Evolutionary conservation across 1,140 invertebrate species (phyloP).

Genomic region (Hetaerina americana): DNA sequence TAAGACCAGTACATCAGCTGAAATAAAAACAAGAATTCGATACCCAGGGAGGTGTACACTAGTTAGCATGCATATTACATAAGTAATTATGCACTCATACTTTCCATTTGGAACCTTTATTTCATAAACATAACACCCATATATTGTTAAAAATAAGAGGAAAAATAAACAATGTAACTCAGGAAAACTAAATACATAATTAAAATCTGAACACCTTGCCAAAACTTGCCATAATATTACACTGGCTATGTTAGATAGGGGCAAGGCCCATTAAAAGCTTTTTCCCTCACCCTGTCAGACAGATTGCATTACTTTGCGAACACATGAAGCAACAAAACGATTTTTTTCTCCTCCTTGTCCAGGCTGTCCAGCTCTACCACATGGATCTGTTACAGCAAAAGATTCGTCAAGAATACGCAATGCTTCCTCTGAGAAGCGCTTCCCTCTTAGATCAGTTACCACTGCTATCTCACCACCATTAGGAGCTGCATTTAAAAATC

Average conservation of each 20-base stretch:
- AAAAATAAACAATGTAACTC: background rate
- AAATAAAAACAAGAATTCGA: too few species aligned
- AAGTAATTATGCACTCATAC: too few species aligned
- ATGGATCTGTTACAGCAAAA: constrained; percentile 2
- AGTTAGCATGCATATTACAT: too few species aligned
- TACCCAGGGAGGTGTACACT: too few species aligned
- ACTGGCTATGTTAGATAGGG: background rate
- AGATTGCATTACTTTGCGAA: background rate
- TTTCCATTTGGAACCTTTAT: too few species aligned
- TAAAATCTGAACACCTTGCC: background rate
- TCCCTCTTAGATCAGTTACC: constrained; percentile 15
- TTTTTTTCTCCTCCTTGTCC: background rate
- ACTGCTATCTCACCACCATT: constrained; percentile 13
- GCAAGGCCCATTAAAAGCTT: background rate
- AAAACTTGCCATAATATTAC: background rate
- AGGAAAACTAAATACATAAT: background rate
- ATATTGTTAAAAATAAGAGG: too few species aligned
- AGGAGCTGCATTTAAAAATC: constrained; percentile 9
- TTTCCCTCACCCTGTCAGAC: background rate
- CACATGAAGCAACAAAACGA: constrained; percentile 2
- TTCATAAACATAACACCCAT: too few species aligned
- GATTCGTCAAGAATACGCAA: constrained; percentile 11
- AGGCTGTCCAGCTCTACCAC: background rate
- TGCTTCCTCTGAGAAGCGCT: constrained; percentile 17
- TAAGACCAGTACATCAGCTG: too few species aligned